Evolutionary conservation across 2,113 vertebrate species (phyloP).

Genomic region (Clarias gariepinus): DNA sequence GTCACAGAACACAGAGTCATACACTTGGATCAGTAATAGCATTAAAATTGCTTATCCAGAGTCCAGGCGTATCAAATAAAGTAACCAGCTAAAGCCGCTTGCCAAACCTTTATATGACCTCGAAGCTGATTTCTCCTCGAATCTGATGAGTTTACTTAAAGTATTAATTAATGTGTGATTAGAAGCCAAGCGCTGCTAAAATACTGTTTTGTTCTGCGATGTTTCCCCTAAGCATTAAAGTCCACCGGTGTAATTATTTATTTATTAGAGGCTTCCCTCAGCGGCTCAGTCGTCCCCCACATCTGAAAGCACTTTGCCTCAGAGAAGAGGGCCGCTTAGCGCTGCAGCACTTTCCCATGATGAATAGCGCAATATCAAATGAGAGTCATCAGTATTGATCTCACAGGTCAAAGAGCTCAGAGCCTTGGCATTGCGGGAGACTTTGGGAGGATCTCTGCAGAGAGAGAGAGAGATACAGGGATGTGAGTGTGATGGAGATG

Average conservation of each 20-base stretch:
- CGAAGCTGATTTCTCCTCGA: background rate
- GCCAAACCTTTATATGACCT: background rate
- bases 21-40: slow-evolving; percentile 16
- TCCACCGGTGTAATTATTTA: background rate
- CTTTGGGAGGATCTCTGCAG: background rate
- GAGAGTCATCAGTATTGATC: slow-evolving; percentile 18
- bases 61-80: slow-evolving; percentile 6
- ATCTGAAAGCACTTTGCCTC: background rate
- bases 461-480: background rate
- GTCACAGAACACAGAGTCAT: background rate
- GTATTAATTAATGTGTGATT: background rate
- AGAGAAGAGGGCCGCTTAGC: background rate
- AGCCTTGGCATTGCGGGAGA: background rate
- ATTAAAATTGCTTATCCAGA: background rate
- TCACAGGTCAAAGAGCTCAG: slow-evolving; percentile 28
- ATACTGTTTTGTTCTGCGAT: background rate
- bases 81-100: background rate
- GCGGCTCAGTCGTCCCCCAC: background rate
- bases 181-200: background rate
- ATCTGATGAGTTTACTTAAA: background rate
- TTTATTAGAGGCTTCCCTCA: background rate
- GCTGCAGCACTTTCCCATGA: slow-evolving; percentile 4
- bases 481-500: background rate
- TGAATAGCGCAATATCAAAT: slow-evolving; percentile 35
- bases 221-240: background rate